Conservation (phyloP, 2,113 vertebrate genomes). For the Melospiza georgiana region DNA sequence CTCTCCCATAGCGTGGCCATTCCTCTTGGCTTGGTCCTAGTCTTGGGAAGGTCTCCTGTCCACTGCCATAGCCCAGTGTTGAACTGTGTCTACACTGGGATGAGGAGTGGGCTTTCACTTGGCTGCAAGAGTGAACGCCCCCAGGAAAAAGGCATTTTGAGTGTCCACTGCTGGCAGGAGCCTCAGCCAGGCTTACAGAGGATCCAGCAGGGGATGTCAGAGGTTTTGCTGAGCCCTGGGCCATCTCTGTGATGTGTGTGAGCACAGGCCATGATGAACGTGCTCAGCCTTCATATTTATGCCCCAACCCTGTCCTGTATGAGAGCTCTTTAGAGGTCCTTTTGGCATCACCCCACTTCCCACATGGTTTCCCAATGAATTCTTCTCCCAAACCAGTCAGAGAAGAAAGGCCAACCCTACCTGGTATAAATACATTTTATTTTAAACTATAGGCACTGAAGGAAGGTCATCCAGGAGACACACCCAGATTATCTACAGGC, state of each 20-base stretch:
- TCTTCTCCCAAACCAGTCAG: background rate
- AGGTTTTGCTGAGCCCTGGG: background rate
- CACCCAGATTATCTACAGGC: slow-evolving; percentile 47
- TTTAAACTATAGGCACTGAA: slow-evolving; percentile 44
- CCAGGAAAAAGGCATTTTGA: background rate
- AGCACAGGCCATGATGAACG: accelerated
- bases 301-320: background rate
- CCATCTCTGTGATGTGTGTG: background rate
- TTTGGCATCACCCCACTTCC: background rate
- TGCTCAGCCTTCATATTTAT: background rate
- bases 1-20: background rate
- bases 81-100: background rate
- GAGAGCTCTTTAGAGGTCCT: background rate
- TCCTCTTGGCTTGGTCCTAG: background rate
- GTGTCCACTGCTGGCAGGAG: background rate
- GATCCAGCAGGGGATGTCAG: accelerated
- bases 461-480: slow-evolving; percentile 58
- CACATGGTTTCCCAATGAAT: background rate
- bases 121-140: background rate
- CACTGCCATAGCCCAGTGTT: background rate
- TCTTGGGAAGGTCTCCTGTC: background rate
- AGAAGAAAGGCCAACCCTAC: background rate
- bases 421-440: slow-evolving; percentile 58
- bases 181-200: background rate
- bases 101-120: background rate